These are phyloP conservation scores for Dryobates pubescens DNA, from an alignment of 2,797 vertebrate genomes.

Conservation along the genomic window DNA sequence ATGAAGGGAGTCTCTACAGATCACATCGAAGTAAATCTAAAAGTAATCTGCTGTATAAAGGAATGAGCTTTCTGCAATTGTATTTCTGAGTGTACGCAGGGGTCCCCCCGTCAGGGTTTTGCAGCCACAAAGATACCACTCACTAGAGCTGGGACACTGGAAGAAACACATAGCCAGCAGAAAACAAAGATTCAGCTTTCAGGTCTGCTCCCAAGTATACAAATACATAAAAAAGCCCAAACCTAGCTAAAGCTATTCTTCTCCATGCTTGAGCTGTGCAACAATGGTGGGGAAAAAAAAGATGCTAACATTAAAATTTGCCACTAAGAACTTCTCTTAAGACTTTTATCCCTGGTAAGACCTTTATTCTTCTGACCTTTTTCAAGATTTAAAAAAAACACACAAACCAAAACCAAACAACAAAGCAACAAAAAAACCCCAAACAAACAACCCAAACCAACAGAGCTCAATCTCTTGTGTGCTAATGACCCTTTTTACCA, in stretches of 20 bases:
- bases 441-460: no score
- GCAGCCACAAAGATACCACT: constrained; percentile 34
- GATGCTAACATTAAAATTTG: constrained; percentile 22
- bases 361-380: constrained; percentile 52
- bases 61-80: constrained; percentile 85
- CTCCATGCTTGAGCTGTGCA: neutral
- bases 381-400: constrained; percentile 27
- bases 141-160: constrained; percentile 30
- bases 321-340: neutral
- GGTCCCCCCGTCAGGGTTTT: constrained; percentile 74
- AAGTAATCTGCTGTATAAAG: constrained; percentile 87
- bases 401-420: no score
- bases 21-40: constrained; percentile 88
- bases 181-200: constrained; percentile 39
- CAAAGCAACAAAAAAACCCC: no score
- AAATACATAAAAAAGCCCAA: neutral
- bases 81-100: constrained; percentile 84
- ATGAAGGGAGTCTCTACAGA: constrained; percentile 85
- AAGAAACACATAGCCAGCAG: neutral
- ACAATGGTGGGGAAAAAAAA: neutral
- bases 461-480: constrained; percentile 33
- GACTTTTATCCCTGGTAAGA: constrained; percentile 52
- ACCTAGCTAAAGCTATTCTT: neutral
- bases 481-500: constrained; percentile 16
- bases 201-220: constrained; percentile 7